A percentile compares a stretch with the other conserved stretches of the same genome.
phyloP scores from a whole-genome alignment of 2,797 vertebrate species.

The Anguilla anguilla region DNA sequence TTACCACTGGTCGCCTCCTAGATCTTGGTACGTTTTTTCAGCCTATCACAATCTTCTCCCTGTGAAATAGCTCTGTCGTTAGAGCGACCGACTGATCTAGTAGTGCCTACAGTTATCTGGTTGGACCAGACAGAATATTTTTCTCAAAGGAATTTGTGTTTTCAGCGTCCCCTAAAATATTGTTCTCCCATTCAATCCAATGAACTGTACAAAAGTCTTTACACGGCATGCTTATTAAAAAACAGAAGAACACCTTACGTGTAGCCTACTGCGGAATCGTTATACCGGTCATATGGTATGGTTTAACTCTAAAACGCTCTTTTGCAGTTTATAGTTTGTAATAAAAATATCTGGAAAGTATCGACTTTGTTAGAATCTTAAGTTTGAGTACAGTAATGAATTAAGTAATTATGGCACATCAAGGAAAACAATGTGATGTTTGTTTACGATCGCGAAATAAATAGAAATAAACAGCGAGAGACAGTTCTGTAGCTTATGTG shows the following conservation, averaged over 20 bases:
- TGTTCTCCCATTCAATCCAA: conserved; percentile 30
- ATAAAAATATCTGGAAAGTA: conserved; percentile 61
- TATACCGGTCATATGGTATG: conserved; percentile 35
- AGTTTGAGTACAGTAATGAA: conserved; percentile 32
- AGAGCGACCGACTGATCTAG: background rate
- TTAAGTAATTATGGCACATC: conserved; percentile 26
- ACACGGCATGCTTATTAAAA: conserved; percentile 57
- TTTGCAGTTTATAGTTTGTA: conserved; percentile 72
- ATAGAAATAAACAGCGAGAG: background rate
- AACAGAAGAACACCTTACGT: conserved; percentile 24
- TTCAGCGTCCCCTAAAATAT: background rate
- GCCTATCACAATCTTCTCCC: background rate
- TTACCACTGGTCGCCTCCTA: background rate
- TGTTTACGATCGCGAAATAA: conserved; percentile 17
- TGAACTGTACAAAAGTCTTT: conserved; percentile 54
- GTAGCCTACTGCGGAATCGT: conserved; percentile 38
- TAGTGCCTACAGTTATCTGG: background rate
- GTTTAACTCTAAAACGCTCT: conserved; percentile 53
- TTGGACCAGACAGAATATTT: conserved; percentile 1
- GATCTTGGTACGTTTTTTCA: background rate
- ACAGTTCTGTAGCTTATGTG: background rate
- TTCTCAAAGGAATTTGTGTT: conserved; percentile 7
- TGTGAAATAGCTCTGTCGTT: background rate
- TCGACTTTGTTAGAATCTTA: conserved; percentile 32
- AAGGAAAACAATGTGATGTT: conserved; percentile 28